Percentiles rank a stretch among this genome's conserved stretches.
Conservation (phyloP, 2,888 invertebrate species). For the Agrypnus murinus region DNA sequence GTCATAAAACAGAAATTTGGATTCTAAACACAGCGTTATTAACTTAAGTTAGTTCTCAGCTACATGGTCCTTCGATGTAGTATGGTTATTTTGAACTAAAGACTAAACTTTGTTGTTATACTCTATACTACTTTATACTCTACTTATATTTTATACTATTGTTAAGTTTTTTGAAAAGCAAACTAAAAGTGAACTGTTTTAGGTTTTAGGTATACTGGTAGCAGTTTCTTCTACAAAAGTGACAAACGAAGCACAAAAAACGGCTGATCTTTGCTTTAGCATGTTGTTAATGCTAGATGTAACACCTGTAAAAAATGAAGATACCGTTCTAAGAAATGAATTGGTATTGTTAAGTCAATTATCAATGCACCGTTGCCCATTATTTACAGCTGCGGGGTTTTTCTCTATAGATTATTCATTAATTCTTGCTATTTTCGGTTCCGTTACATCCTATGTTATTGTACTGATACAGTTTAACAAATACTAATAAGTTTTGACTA, state of each 20-base stretch:
- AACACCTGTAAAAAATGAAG: constrained; percentile 10
- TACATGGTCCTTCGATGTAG: no score
- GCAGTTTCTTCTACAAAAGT: constrained; percentile 14
- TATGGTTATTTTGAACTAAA: no score
- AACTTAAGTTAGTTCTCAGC: no score
- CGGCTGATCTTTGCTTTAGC: constrained; percentile 16
- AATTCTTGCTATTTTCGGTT: constrained; percentile 58
- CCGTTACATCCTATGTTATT: constrained; percentile 61
- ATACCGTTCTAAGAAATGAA: constrained; percentile 47
- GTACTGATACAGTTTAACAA: constrained; percentile 58
- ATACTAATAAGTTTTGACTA: no score
- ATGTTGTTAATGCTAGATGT: constrained; percentile 23
- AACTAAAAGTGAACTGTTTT: not conserved
- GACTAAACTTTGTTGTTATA: no score
- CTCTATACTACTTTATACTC: no score
- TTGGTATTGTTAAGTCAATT: constrained; percentile 54
- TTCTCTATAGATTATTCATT: constrained; percentile 57
- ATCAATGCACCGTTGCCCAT: constrained; percentile 51
- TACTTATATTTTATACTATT: no score
- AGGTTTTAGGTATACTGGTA: constrained; percentile 8
- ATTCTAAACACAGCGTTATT: no score
- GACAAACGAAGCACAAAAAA: not conserved
- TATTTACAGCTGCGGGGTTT: constrained; percentile 59
- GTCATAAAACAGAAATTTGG: not conserved
- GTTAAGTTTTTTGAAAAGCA: no score